Evolutionary conservation across 37 sponge, comb jelly and placozoan genomes (phyloP).

Genomic region (Geodia barretti): DNA sequence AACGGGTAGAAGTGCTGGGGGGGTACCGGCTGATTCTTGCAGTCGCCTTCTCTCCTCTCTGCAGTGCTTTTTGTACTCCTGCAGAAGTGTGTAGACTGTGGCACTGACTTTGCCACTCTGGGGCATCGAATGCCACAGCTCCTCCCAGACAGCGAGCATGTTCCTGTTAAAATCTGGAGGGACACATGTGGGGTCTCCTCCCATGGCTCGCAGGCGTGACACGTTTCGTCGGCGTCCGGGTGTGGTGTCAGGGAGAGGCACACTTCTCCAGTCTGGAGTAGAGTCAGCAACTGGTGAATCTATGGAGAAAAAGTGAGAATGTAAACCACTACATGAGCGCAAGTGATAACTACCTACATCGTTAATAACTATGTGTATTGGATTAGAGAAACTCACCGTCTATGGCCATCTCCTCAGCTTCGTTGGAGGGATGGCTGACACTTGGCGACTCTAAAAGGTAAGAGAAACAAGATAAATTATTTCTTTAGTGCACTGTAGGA

Average conservation of each 20-base stretch:
- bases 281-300: neutral
- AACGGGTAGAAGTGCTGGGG: slow-evolving; percentile 47
- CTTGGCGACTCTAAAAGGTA: too few species aligned
- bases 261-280: slow-evolving; percentile 28
- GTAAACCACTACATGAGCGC: too few species aligned
- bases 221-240: slow-evolving; percentile 47
- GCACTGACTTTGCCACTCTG: slow-evolving; percentile 34
- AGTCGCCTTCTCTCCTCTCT: slow-evolving; percentile 19
- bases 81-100: slow-evolving; percentile 30
- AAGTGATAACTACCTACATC: too few species aligned
- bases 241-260: slow-evolving; percentile 35
- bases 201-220: slow-evolving; percentile 35
- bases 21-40: neutral
- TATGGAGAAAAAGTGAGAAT: neutral
- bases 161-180: slow-evolving; percentile 37
- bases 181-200: slow-evolving; percentile 44
- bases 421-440: too few species aligned
- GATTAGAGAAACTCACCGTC: too few species aligned
- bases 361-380: too few species aligned
- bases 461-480: neutral
- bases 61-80: slow-evolving; percentile 44
- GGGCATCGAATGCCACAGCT: slow-evolving; percentile 50
- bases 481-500: too few species aligned
- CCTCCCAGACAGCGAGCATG: slow-evolving; percentile 46
- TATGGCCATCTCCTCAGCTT: too few species aligned